Evolutionary conservation across 2,113 vertebrate species (phyloP).

Genomic region (Heptranchias perlo): DNA sequence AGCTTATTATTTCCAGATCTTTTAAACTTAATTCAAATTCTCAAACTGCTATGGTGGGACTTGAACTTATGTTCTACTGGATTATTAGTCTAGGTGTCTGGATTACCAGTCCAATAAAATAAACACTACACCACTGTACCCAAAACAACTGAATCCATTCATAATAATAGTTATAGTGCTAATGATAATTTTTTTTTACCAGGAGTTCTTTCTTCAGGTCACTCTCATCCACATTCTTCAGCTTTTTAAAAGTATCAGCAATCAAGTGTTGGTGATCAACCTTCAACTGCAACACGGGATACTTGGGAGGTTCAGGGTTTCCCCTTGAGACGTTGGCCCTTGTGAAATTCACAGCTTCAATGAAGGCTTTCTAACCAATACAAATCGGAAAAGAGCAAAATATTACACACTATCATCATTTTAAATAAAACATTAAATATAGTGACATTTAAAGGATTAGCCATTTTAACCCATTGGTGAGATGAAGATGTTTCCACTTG

Average conservation of each 20-base stretch:
- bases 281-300: background rate
- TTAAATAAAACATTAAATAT: background rate
- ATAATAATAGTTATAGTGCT: too few species aligned
- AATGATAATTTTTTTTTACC: conserved; percentile 15
- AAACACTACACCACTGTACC: background rate
- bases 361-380: background rate
- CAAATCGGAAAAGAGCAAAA: background rate
- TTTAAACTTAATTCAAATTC: background rate
- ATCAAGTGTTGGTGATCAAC: background rate
- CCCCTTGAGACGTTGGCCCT: background rate
- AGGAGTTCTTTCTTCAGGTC: background rate
- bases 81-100: too few species aligned
- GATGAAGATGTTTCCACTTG: background rate
- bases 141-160: background rate
- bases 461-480: background rate
- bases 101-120: background rate
- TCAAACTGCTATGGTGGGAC: background rate
- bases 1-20: background rate
- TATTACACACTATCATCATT: background rate
- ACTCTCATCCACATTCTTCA: background rate
- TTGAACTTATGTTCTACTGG: background rate
- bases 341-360: background rate
- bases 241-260: background rate
- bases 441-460: background rate
- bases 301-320: background rate